Base-by-base conservation (phyloP, 2,113 vertebrate species). In the Prolemur simus region DNA sequence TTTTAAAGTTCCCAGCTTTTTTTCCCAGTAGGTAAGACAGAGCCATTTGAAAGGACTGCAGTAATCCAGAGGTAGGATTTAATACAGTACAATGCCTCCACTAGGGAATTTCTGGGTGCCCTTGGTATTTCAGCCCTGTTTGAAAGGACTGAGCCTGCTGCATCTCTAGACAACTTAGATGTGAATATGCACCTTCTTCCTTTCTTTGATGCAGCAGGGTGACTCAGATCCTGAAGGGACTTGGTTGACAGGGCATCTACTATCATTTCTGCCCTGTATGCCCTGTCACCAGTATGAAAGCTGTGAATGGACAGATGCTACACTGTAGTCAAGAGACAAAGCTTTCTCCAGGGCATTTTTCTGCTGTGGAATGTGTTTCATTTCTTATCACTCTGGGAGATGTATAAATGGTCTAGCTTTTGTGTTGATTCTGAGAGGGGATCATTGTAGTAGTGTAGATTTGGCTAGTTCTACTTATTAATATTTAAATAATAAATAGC, bases 311-410 rank as follows among this genome's bases (percentile, higher is more conserved):
- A 80, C 71, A 95, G 83, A 94, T 91, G 37, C 83, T 74, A 39
- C 85, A 37, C 56, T 71, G 69, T 96, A 77, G 91, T 95, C 81
- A 96, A 91, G 91, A 94, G 34, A 68, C 81, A 76, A 34, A 81
- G 56, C 47, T 58, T 73, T 97, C 77, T 88, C 92, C 81, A 78
- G 63, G 83, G 60, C 23, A 39, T 71, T 94, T 58, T 77, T 88
- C 54, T 91, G n/a, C 83, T 90, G 1, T 97, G 68, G 86, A 96
- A 93, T 97, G 80, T 42, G 42, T 83, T 93, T 91, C 21, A 78
- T 95, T 97, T 89, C 80, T 91, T 60, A 81, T 54, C 34, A 21
- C 49, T 91, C 66, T 93, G 94, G 45, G 47, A 88, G 83, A 87
- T 34, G 9, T 74, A 20, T 84, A 86, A 96, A n/a, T 34, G 49